Percentiles rank a stretch among this genome's conserved stretches.
Evolutionary conservation across 2,888 invertebrate species (phyloP).

Genomic region (Augiades crinisus): DNA sequence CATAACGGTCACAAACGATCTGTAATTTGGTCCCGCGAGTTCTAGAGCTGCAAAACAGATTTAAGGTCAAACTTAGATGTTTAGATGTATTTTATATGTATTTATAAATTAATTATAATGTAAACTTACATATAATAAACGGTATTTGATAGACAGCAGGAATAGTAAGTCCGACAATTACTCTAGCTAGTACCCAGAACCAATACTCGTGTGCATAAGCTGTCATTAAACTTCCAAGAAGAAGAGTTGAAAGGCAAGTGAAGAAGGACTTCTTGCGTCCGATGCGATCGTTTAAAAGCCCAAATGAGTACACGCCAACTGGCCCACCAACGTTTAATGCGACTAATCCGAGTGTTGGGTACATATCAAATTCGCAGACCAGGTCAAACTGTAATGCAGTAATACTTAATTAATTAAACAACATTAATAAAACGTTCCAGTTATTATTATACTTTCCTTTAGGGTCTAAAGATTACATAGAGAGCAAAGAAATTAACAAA

Average conservation of each 20-base stretch:
- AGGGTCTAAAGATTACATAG: too few relatives aligned
- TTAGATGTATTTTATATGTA: too few relatives aligned
- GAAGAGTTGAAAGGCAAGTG: slow-evolving; percentile 89
- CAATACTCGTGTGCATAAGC: slow-evolving; percentile 90
- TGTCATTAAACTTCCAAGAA: slow-evolving; percentile 89
- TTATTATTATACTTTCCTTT: too few relatives aligned
- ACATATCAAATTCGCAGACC: slow-evolving; percentile 92
- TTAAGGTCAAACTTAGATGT: background rate
- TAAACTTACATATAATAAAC: slow-evolving; percentile 93
- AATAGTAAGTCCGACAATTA: slow-evolving; percentile 93
- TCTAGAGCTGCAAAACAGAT: slow-evolving; percentile 87
- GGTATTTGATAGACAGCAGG: slow-evolving; percentile 97
- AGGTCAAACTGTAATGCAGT: slow-evolving; percentile 93
- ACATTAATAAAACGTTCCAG: too few relatives aligned
- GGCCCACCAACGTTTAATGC: slow-evolving; percentile 94
- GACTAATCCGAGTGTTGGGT: slow-evolving; percentile 92
- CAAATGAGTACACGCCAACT: slow-evolving; percentile 94
- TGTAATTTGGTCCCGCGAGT: slow-evolving; percentile 93
- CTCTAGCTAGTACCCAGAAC: slow-evolving; percentile 90
- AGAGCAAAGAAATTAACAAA: too few relatives aligned
- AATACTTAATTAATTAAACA: too few relatives aligned
- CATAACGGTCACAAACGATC: slow-evolving; percentile 95
- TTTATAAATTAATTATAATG: background rate
- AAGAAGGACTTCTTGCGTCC: slow-evolving; percentile 94
- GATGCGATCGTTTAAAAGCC: slow-evolving; percentile 92